Percentiles rank a stretch among this genome's conserved stretches.
These are phyloP conservation scores for Aethina tumida DNA, from an alignment of 1,140 invertebrate species.

Conservation along the genomic window DNA sequence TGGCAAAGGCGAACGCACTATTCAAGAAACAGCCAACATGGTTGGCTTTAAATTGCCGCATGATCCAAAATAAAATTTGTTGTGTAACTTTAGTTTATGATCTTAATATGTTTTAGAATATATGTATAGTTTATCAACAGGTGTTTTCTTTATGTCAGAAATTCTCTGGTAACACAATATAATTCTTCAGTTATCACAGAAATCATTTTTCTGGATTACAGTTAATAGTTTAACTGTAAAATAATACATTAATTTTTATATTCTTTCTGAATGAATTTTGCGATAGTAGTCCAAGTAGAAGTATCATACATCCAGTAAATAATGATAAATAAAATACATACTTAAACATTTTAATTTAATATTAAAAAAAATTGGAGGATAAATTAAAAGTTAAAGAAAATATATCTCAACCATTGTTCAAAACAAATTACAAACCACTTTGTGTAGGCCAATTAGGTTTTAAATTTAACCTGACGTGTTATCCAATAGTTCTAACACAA, in stretches of 20 bases:
- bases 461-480: conserved; percentile 51
- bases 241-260: conserved; percentile 37
- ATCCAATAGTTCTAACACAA: conserved; percentile 58
- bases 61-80: conserved; percentile 50
- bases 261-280: conserved; percentile 70
- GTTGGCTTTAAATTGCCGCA: conserved; percentile 79
- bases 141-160: too few species aligned
- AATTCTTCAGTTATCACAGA: too few species aligned
- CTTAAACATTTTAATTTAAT: conserved; percentile 45
- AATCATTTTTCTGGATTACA: too few species aligned
- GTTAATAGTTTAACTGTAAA: conserved; percentile 1
- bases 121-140: too few species aligned
- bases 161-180: too few species aligned
- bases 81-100: too few species aligned
- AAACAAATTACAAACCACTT: conserved; percentile 75
- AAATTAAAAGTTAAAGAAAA: conserved; percentile 45
- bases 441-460: conserved; percentile 67
- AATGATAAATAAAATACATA: conserved; percentile 47
- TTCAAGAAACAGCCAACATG: conserved; percentile 67
- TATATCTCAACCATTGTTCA: conserved; percentile 75
- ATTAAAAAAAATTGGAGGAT: conserved; percentile 60
- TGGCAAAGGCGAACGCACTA: conserved; percentile 62
- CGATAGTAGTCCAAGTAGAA: conserved; percentile 97
- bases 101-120: too few species aligned
- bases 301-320: conserved; percentile 70